phyloP scores from a whole-genome alignment of 2,113 vertebrate genomes.

The Corythaixoides concolor region DNA sequence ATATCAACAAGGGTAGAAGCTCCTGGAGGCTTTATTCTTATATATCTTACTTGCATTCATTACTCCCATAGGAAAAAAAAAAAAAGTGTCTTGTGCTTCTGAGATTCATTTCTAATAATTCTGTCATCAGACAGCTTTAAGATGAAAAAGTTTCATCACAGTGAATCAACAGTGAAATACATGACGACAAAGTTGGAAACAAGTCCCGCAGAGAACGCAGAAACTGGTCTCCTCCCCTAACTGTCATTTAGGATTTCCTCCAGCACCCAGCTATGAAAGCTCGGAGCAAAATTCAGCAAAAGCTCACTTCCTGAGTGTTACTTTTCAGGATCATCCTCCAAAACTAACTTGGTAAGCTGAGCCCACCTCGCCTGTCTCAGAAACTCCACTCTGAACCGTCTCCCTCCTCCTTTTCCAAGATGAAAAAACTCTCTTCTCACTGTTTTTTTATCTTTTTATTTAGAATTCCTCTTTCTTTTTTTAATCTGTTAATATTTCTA shows the following conservation, averaged over 20 bases:
- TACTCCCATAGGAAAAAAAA: not conserved
- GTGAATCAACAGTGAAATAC: not conserved
- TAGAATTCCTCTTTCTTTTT: not conserved
- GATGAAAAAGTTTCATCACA: not conserved
- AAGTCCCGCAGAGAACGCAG: not conserved
- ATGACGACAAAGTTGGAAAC: not conserved
- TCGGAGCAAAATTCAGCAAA: not conserved
- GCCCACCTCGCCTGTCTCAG: not conserved
- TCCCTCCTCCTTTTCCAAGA: not conserved
- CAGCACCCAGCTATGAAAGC: not conserved
- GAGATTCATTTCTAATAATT: not conserved
- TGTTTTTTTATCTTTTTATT: not conserved
- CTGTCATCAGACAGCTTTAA: not conserved
- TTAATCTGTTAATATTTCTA: not conserved
- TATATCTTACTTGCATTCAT: not conserved
- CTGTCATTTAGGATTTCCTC: not conserved
- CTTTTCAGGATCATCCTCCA: not conserved
- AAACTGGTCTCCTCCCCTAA: not conserved
- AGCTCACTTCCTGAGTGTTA: slow-evolving; percentile 9
- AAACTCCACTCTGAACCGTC: not conserved
- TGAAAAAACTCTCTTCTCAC: not conserved
- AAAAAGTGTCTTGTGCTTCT: not conserved
- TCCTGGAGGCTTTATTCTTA: not conserved
- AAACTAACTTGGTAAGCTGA: slow-evolving; percentile 6
- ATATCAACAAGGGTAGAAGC: not conserved